These are phyloP conservation scores for Neuroterus valhalla DNA, from an alignment of 1,140 invertebrate genomes.

Conservation along the genomic window DNA sequence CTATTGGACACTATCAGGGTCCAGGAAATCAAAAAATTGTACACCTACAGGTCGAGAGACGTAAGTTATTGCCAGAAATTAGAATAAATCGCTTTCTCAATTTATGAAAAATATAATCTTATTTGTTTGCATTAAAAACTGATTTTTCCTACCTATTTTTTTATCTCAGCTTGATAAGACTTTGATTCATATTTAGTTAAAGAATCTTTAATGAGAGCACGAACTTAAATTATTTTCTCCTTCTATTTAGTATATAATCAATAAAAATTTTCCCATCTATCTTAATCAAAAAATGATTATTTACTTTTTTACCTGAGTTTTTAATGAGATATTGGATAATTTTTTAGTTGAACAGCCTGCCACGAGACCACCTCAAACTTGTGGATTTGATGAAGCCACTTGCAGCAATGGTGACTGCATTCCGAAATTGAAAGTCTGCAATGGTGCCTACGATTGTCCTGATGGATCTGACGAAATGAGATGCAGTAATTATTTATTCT, in stretches of 20 bases:
- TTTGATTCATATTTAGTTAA: too few species aligned
- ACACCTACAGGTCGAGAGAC: slow-evolving; percentile 81
- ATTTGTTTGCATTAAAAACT: neutral
- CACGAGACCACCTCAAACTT: slow-evolving; percentile 76
- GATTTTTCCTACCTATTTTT: too few species aligned
- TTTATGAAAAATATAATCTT: too few species aligned
- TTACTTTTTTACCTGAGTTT: neutral
- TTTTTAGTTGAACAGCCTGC: slow-evolving; percentile 69
- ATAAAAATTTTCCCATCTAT: too few species aligned
- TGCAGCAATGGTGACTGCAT: slow-evolving; percentile 96
- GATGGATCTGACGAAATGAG: slow-evolving; percentile 93
- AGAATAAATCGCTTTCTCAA: neutral
- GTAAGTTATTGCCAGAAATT: slow-evolving; percentile 76
- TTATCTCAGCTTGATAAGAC: too few species aligned
- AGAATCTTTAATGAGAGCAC: slow-evolving; percentile 12
- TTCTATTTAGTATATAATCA: too few species aligned
- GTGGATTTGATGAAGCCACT: slow-evolving; percentile 87
- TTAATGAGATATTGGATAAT: neutral
- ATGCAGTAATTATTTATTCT: slow-evolving; percentile 82
- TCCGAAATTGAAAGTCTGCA: slow-evolving; percentile 85
- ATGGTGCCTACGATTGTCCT: slow-evolving; percentile 86
- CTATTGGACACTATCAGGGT: slow-evolving; percentile 79
- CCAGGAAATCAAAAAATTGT: slow-evolving; percentile 79
- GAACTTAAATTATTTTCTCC: too few species aligned
- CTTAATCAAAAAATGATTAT: neutral